phyloP scores from a whole-genome alignment of 2,797 vertebrate species.

The Myotis pilosus region DNA sequence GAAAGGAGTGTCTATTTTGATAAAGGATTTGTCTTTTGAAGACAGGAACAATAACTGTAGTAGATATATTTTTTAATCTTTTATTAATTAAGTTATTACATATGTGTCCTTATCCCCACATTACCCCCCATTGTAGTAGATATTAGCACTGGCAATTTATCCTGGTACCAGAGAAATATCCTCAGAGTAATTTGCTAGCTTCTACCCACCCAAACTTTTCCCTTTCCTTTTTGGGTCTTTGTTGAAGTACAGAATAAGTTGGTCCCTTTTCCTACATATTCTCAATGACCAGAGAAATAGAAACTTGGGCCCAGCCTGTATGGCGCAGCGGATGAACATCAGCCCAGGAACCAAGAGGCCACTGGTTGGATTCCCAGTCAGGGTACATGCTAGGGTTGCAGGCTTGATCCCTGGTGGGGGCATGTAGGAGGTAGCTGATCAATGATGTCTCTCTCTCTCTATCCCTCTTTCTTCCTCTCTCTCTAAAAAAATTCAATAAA shows the following conservation, averaged over 20 bases:
- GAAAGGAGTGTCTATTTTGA: slow-evolving; percentile 28
- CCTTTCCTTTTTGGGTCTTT: slow-evolving; percentile 32
- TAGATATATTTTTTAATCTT: not conserved
- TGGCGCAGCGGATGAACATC: not conserved
- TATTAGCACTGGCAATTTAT: slow-evolving; percentile 24
- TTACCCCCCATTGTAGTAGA: too few relatives aligned
- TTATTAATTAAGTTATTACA: too few relatives aligned
- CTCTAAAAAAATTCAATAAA: too few relatives aligned
- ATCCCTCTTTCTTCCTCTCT: too few relatives aligned
- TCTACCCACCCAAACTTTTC: not conserved
- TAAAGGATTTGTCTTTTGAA: slow-evolving; percentile 39
- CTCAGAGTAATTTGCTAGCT: not conserved
- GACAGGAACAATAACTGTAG: slow-evolving; percentile 13
- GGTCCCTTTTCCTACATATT: not conserved
- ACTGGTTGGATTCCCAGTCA: not conserved
- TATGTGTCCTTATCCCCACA: too few relatives aligned
- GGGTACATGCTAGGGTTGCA: not conserved
- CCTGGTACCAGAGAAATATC: slow-evolving; percentile 36
- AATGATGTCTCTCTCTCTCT: too few relatives aligned
- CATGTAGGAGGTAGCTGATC: not conserved
- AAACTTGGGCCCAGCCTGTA: not conserved
- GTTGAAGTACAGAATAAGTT: not conserved
- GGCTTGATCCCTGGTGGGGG: too few relatives aligned
- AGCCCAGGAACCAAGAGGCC: not conserved
- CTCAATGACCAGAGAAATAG: slow-evolving; percentile 20